phyloP scores from a whole-genome alignment of 2,797 vertebrate genomes.

The Acanthopagrus latus region DNA sequence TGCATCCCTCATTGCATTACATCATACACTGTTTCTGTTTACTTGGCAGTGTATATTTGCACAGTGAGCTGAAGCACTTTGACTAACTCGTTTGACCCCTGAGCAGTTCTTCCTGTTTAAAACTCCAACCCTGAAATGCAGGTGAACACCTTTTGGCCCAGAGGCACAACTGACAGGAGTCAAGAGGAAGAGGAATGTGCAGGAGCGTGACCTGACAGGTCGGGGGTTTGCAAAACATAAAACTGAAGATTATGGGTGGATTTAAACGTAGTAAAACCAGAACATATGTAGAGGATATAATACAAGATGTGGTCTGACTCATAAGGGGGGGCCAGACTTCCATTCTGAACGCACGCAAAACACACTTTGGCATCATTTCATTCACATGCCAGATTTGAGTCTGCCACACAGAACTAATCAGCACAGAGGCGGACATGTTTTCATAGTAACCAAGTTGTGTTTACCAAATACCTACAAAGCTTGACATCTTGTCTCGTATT shows the following conservation, averaged over 20 bases:
- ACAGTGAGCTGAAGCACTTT: neutral
- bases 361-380: neutral
- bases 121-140: too few relatives aligned
- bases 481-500: too few relatives aligned
- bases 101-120: neutral
- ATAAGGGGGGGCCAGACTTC: neutral
- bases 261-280: too few relatives aligned
- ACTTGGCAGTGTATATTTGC: neutral
- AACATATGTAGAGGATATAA: neutral
- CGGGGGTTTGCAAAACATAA: neutral
- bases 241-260: neutral
- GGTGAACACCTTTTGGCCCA: neutral
- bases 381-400: neutral
- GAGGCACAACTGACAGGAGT: constrained; percentile 9
- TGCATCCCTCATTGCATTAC: neutral
- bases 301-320: neutral
- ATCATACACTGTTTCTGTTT: neutral
- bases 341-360: neutral
- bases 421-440: neutral
- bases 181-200: constrained; percentile 10
- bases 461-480: neutral
- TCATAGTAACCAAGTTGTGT: neutral
- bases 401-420: neutral
- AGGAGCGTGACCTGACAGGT: constrained; percentile 6
- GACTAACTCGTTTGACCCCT: neutral